Conservation (phyloP, 2,113 vertebrate genomes). For the Carettochelys insculpta region DNA sequence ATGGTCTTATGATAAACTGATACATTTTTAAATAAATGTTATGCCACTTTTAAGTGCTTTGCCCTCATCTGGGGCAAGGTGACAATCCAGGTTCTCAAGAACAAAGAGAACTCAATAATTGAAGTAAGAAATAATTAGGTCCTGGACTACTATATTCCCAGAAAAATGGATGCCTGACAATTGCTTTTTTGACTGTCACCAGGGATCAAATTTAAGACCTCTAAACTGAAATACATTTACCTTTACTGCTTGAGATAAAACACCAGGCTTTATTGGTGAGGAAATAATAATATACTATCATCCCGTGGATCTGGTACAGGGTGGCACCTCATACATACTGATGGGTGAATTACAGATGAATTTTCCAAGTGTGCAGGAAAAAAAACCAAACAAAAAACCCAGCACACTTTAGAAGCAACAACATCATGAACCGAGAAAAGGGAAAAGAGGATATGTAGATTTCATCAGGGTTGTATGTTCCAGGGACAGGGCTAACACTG, state of each 20-base stretch:
- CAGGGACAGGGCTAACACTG: accelerated
- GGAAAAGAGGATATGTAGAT: background rate
- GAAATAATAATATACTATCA: background rate
- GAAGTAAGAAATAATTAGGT: background rate
- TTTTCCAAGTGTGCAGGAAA: background rate
- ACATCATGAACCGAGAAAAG: background rate
- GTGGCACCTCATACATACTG: accelerated
- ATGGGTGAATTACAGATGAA: accelerated
- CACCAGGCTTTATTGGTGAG: background rate
- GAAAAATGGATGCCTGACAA: background rate
- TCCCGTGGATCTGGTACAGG: background rate
- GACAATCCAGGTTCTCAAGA: background rate
- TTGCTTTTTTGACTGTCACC: background rate
- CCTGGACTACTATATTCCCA: background rate
- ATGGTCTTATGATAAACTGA: background rate
- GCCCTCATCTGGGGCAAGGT: background rate
- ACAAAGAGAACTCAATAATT: background rate
- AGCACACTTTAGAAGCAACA: background rate
- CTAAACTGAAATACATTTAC: background rate
- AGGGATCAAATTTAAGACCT: background rate
- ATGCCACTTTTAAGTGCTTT: background rate
- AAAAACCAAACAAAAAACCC: no score
- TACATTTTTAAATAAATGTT: background rate
- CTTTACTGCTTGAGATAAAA: background rate
- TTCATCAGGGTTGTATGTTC: background rate